Base-by-base conservation (phyloP, 2,888 invertebrate genomes). In the Eupithecia subumbrata region DNA sequence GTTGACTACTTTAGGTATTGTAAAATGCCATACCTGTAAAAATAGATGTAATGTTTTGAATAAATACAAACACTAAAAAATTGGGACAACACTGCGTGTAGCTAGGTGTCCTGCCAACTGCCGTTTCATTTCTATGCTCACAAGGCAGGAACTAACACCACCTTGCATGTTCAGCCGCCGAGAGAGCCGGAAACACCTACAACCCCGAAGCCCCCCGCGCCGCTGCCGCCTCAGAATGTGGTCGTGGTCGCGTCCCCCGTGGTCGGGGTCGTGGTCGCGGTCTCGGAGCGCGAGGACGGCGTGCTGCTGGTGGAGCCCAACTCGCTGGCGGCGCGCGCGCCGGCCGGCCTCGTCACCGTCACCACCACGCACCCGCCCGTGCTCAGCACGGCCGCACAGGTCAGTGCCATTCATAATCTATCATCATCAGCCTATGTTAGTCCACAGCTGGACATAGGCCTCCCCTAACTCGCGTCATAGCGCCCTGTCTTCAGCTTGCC, bases 321-420 rank as follows among this genome's bases (percentile, higher is more conserved):
- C 91, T 97, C 97, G 84, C 92, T 97, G 82, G 96, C 96, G 2
- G 96, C 97, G n/a, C 96, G 97, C 56, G 88, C 93, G 73, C 96
- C 96, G 80, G 96, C 97, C 71, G 97, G 97, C 74, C 97, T 97
- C 85, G 97, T 98, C 76, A 97, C 98, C 1, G 98, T 98, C 52
- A 98, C 98, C 71, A 97, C 97, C 22, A 97, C 97, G 70, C 98
- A 98, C 90, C 98, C 98, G 74, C 97, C 97, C 5, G 96, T 97
- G 14, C 93, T 98, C 68, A 96, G 96, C 78, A 97, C 97, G 81
- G 96, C 96, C 80, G 90, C 92, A 0, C 89, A 92, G 81, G 93
- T 94, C 48, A 7, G 16, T 37, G 37, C 5, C 2, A 5, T 34
- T 34, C 34, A n/a, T n/a, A n/a, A n/a, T n/a, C n/a, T n/a, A n/a